Evolutionary conservation across 1,140 invertebrate genomes (phyloP).

Genomic region (Homalodisca vitripennis): DNA sequence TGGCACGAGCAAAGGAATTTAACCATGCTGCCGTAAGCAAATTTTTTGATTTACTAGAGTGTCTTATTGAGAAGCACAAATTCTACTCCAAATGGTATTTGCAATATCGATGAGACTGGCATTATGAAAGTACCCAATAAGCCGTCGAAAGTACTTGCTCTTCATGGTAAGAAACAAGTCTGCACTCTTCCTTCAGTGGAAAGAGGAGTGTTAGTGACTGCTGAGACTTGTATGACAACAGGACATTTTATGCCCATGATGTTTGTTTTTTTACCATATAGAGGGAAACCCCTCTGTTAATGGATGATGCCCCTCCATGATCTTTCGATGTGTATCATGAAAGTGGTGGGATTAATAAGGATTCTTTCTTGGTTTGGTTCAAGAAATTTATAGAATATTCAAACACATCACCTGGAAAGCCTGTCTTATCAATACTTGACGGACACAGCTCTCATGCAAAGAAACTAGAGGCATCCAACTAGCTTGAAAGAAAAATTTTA

Average conservation of each 20-base stretch:
- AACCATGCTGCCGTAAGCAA: neutral
- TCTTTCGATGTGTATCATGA: constrained; percentile 34
- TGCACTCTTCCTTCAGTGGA: constrained; percentile 45
- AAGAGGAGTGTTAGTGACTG: constrained; percentile 46
- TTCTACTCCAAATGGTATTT: constrained; percentile 43
- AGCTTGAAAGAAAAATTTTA: constrained; percentile 39
- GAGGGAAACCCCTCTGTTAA: constrained; percentile 43
- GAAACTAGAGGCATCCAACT: constrained; percentile 45
- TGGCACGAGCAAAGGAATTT: neutral
- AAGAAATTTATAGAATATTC: constrained; percentile 39
- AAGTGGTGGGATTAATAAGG: constrained; percentile 41
- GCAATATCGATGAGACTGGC: constrained; percentile 53
- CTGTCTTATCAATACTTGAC: constrained; percentile 47
- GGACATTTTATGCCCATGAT: constrained; percentile 46
- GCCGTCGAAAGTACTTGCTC: constrained; percentile 42
- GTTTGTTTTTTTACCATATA: constrained; percentile 45
- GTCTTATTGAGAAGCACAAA: constrained; percentile 33
- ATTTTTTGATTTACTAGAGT: constrained; percentile 35
- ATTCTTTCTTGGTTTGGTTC: constrained; percentile 45
- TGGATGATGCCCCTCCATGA: constrained; percentile 40
- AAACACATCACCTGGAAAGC: constrained; percentile 39
- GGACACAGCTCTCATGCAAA: constrained; percentile 43
- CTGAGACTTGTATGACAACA: constrained; percentile 46
- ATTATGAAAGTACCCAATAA: constrained; percentile 46
- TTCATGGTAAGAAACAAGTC: constrained; percentile 46